Evolutionary conservation across 2,113 vertebrate species (phyloP).

Genomic region (Lethenteron reissneri): DNA sequence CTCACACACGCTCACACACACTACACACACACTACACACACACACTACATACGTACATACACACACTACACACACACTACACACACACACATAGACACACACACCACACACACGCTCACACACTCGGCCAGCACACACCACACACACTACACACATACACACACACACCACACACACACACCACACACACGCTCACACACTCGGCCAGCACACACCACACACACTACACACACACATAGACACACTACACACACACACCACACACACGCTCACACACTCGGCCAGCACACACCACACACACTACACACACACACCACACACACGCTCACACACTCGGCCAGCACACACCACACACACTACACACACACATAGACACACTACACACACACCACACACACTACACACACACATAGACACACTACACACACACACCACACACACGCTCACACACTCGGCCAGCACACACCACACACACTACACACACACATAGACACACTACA

Average conservation of each 20-base stretch:
- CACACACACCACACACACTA: too few relatives aligned
- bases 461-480: not conserved
- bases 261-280: too few relatives aligned
- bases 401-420: not conserved
- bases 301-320: not conserved
- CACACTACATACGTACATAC: not conserved
- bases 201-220: too few relatives aligned
- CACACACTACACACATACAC: too few relatives aligned
- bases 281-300: not conserved
- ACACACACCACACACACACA: too few relatives aligned
- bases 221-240: too few relatives aligned
- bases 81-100: not conserved
- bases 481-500: not conserved
- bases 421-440: not conserved
- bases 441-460: not conserved
- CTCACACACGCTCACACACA: not conserved
- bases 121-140: too few relatives aligned
- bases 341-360: not conserved
- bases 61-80: not conserved
- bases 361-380: not conserved
- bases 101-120: too few relatives aligned
- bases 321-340: not conserved
- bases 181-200: too few relatives aligned
- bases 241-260: too few relatives aligned
- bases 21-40: not conserved